Base-by-base conservation (phyloP, 2,888 invertebrate genomes). In the Epirrhoe tristata region DNA sequence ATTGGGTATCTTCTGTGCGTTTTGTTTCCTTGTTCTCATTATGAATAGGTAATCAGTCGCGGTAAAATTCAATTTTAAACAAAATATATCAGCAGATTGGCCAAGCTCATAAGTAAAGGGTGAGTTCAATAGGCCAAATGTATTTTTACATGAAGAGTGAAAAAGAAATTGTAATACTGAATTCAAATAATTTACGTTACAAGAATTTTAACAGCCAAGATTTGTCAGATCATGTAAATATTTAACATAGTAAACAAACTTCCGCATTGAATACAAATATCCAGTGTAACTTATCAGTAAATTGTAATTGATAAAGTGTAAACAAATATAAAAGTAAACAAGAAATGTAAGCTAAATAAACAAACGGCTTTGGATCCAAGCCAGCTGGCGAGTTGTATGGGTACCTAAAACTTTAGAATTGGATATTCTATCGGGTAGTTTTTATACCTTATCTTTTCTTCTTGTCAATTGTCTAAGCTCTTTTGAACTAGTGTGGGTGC, bases 261-360 rank as follows among this genome's bases (percentile, higher is more conserved):
- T 43, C 39, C 36, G 36, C 10, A 43, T 43, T 43, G 10, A 39
- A 39, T 43, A 24, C 24, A 43, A 43, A 12, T 43, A 43, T 43
- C 12, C 39, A 43, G 4, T 12, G 4, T 43, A 43, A 43, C 39
- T 48, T 52, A 31, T 12, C 12, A 52, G 56, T 66, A 59, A 71
- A 48, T 14, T 72, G 64, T 77, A 77, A 72, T 58, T 66, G 73
- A 62, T 66, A 73, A 74, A 73, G 61, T 58, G 74, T 78, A 78
- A 81, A 79, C 75, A 77, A 66, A 62, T 61, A 24, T 3, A 24
- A 34, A 73, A 59, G 69, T 76, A 76, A 77, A 80, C 70, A 79
- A 71, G 69, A 53, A 64, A 54, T 58, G 63, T 51, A 51, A 39
- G 24, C 48, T 51, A 59, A 56, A 52, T 52, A 63, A 58, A 63